phyloP scores from a whole-genome alignment of 1,140 invertebrate genomes.

The Microplitis mediator region DNA sequence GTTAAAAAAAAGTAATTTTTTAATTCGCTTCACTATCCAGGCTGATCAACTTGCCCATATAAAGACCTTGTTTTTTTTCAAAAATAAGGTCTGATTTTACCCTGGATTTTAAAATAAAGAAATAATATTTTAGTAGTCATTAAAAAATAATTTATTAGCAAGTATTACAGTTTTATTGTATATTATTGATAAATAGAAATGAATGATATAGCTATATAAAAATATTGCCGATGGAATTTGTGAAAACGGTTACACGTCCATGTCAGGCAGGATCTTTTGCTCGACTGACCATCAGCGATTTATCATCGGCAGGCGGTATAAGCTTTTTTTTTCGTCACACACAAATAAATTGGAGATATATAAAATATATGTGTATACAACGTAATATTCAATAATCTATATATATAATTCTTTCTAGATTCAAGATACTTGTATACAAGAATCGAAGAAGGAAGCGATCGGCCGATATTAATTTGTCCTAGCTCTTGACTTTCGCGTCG shows the following conservation, averaged over 20 bases:
- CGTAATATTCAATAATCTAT: not conserved
- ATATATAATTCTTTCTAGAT: slow-evolving; percentile 27
- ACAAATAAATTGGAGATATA: slow-evolving; percentile 28
- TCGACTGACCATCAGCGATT: slow-evolving; percentile 29
- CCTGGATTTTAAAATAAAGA: too few relatives aligned
- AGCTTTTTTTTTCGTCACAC: not conserved
- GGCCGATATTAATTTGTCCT: slow-evolving; percentile 39
- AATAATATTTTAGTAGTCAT: too few relatives aligned
- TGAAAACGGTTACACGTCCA: slow-evolving; percentile 19
- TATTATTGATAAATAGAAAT: not conserved
- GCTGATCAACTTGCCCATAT: too few relatives aligned
- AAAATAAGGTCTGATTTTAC: too few relatives aligned
- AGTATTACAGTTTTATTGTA: not conserved
- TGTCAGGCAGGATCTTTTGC: slow-evolving; percentile 29
- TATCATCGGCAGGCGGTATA: slow-evolving; percentile 29
- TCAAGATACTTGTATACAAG: slow-evolving; percentile 24
- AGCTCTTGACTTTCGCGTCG: slow-evolving; percentile 5
- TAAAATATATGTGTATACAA: slow-evolving; percentile 19
- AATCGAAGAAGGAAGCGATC: slow-evolving; percentile 30
- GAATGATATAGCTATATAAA: not conserved
- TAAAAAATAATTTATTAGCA: not conserved
- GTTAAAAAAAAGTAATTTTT: too few relatives aligned
- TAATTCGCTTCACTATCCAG: too few relatives aligned
- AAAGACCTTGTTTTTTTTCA: too few relatives aligned
- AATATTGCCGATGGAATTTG: slow-evolving; percentile 13